phyloP scores from a whole-genome alignment of 2,888 invertebrate species.

The Drosophila nr. perissopoda region DNA sequence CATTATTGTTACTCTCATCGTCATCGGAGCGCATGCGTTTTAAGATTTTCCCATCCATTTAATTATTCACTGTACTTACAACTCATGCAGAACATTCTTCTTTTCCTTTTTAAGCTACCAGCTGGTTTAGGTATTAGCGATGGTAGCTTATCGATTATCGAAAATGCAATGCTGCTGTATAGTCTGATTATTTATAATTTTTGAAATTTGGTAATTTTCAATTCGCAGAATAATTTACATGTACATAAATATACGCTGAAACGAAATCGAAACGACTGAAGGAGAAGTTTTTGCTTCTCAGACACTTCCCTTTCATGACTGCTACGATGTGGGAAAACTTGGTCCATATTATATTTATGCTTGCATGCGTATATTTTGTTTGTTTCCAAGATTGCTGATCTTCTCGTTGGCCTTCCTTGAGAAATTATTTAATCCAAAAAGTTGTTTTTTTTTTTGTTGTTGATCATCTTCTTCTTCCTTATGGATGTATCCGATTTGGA shows the following conservation, averaged over 20 bases:
- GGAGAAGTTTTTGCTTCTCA: not conserved
- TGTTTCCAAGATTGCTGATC: not conserved
- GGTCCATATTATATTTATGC: not conserved
- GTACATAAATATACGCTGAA: not conserved
- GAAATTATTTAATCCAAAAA: not conserved
- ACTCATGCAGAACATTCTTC: not conserved
- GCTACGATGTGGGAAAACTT: not conserved
- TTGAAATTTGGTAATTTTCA: no score
- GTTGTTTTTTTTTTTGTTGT: slow-evolving; percentile 1
- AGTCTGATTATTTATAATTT: no score
- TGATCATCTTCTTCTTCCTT: slow-evolving; percentile 9
- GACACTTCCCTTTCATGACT: not conserved
- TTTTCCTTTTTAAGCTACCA: not conserved
- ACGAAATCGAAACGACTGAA: slow-evolving; percentile 39
- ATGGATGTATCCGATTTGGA: slow-evolving; percentile 9
- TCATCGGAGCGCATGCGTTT: slow-evolving; percentile 66
- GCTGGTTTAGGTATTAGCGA: not conserved
- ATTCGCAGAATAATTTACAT: no score
- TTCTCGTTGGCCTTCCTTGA: slow-evolving; percentile 1
- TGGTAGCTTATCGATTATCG: not conserved
- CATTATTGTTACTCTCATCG: slow-evolving; percentile 62
- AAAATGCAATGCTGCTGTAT: not conserved
- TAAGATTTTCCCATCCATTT: slow-evolving; percentile 38
- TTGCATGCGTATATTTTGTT: not conserved
- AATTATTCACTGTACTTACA: not conserved